A percentile compares a stretch with the other conserved stretches of the same genome.
phyloP scores from a whole-genome alignment of 2,113 vertebrate species.

The Nansenia antarctica region DNA sequence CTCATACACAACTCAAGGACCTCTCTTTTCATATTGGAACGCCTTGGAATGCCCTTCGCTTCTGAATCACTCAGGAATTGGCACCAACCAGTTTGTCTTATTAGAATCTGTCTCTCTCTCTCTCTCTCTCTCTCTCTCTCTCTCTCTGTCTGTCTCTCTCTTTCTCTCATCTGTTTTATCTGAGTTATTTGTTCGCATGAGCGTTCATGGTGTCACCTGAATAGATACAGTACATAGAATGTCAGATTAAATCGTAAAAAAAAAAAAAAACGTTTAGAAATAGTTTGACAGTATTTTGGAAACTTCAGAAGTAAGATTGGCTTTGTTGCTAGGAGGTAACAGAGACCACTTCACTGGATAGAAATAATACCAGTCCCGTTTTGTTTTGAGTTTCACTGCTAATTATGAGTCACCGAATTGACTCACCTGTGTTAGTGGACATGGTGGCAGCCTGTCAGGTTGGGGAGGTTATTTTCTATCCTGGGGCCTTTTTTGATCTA shows the following conservation, averaged over 20 bases:
- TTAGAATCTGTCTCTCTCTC: conserved; percentile 11
- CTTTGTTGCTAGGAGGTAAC: not conserved
- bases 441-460: not conserved
- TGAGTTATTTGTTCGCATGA: not conserved
- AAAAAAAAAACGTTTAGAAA: too few relatives aligned
- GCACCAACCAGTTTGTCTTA: too few relatives aligned
- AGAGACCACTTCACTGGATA: not conserved
- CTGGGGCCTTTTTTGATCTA: not conserved
- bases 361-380: not conserved
- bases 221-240: not conserved
- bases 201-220: not conserved
- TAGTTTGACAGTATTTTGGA: too few relatives aligned
- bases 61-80: too few relatives aligned
- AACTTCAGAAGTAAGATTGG: not conserved
- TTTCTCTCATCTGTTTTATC: not conserved
- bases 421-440: not conserved
- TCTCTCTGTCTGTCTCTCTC: too few relatives aligned
- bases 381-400: not conserved
- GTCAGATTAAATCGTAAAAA: too few relatives aligned
- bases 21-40: conserved; percentile 75
- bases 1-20: conserved; percentile 94
- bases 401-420: not conserved
- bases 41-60: conserved; percentile 62
- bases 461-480: not conserved
- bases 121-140: too few relatives aligned